Evolutionary conservation across 2,797 vertebrate species (phyloP), one percentile per base, ranked within the genome.

Genomic region (Bradypus variegatus): DNA sequence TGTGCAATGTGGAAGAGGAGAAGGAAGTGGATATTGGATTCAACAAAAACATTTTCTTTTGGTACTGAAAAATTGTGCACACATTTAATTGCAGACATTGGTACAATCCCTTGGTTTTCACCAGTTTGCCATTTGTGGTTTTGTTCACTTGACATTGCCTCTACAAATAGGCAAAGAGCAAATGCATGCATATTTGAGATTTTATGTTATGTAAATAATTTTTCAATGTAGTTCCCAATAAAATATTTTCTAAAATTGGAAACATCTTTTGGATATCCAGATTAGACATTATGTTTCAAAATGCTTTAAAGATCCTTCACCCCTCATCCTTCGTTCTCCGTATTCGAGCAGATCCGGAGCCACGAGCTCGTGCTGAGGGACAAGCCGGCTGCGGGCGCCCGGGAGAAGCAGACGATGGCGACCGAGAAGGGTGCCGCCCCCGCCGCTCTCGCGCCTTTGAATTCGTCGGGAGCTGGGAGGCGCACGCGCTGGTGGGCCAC

Each of bases 391-490:
- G 83, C 90, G 13, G 88, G 67, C 31, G 53, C 69, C 41, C 36
- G 36, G 1, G 91, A 88, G 50, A 92, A 89, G 36, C 73, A 93
- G 92, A 75, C 5, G 88, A 58, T 58, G 58, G 58, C 58, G 58
- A 19, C 58, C 2, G 97, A 97, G 41, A 45, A 45, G 9, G 80
- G 91, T 23, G 91, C 19, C 8, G 69, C 8, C 73, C 86, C 33
- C 45, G 98, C 33, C 76, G 94, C 21, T 95, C 96, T 0, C 97
- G 93, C 29, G 90, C 98, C 33, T 94, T 99, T 96, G 98, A 98
- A 13, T 99, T 99, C 96, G 95, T 95, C 6, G 98, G 99, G 92
- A 97, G 97, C 36, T 94, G 91, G 0, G 98, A 99, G 93, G 96
- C 96, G 13, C 91, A 95, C 29, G 97, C 93, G 3, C 96, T 99